A percentile compares a stretch with the other conserved stretches of the same genome.
phyloP scores from a whole-genome alignment of 2,113 vertebrate species.

The Elanoides forficatus region DNA sequence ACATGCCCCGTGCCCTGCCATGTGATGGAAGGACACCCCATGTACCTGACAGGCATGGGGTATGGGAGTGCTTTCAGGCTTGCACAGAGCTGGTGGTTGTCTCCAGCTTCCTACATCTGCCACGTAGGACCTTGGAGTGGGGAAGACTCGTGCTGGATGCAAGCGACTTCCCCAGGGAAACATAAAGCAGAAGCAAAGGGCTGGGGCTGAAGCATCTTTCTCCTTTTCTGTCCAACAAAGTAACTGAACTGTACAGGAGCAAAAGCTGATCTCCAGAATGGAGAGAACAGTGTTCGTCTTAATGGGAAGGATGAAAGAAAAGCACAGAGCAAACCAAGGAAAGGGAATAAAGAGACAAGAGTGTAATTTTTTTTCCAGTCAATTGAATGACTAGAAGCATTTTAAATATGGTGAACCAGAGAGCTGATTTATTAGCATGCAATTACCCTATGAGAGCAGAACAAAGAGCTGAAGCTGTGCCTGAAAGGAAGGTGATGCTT shows the following conservation, averaged over 20 bases:
- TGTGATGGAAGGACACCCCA: fast-evolving
- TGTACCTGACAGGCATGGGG: not conserved
- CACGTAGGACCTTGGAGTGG: fast-evolving
- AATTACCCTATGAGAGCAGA: not conserved
- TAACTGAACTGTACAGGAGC: not conserved
- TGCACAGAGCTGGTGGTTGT: not conserved
- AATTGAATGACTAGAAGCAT: not conserved
- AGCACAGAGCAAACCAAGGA: not conserved
- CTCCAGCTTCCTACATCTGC: not conserved
- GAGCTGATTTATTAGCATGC: conserved; percentile 22
- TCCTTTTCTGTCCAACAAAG: not conserved
- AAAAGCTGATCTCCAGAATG: not conserved
- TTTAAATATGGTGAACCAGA: not conserved
- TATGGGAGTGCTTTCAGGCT: not conserved
- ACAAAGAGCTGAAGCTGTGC: conserved; percentile 31
- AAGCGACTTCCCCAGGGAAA: not conserved
- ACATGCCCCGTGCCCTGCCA: not conserved
- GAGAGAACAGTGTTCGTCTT: not conserved
- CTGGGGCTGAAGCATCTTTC: not conserved
- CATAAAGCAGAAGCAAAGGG: not conserved
- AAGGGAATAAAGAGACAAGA: not conserved
- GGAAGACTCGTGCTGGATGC: not conserved
- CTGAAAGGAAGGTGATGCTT: conserved; percentile 24
- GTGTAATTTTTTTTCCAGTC: not conserved
- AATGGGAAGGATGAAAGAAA: not conserved